Percentiles rank a stretch among this genome's conserved stretches.
phyloP scores from a whole-genome alignment of 1,140 invertebrate species.

The Lepidurus couesii region DNA sequence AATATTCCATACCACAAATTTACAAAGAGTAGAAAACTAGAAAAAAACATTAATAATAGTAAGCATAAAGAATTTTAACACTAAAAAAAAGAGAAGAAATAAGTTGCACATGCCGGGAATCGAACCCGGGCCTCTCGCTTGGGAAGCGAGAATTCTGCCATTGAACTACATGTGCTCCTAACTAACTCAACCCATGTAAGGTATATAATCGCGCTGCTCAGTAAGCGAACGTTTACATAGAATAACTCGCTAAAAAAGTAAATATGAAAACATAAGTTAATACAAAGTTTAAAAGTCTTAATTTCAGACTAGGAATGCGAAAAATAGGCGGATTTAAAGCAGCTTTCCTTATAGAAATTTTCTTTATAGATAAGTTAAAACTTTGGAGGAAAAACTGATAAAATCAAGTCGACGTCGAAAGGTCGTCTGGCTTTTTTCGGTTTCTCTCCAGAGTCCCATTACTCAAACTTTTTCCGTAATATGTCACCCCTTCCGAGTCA shows the following conservation, averaged over 20 bases:
- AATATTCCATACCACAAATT: no score
- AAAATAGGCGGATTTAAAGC: no score
- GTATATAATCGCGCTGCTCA: background rate
- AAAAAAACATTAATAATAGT: background rate
- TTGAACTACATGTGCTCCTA: background rate
- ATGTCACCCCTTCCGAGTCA: slow-evolving; percentile 17
- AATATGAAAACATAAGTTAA: no score
- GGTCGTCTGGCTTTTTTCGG: background rate
- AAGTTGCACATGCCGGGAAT: background rate
- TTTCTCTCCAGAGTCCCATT: background rate
- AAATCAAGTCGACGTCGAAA: no score
- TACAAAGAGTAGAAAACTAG: no score
- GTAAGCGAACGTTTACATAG: background rate
- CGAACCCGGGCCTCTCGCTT: slow-evolving; percentile 20
- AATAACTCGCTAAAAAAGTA: background rate
- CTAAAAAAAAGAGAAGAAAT: background rate
- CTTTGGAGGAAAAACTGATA: no score
- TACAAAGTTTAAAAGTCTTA: no score
- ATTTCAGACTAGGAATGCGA: no score
- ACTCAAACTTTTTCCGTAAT: slow-evolving; percentile 15
- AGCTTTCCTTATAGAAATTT: no score
- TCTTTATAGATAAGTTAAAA: no score
- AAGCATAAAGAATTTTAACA: background rate
- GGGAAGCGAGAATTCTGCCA: slow-evolving; percentile 18
- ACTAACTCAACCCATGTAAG: background rate